Evolutionary conservation across 2,888 invertebrate species (phyloP).

Genomic region (Xestoiulus laeticollis): DNA sequence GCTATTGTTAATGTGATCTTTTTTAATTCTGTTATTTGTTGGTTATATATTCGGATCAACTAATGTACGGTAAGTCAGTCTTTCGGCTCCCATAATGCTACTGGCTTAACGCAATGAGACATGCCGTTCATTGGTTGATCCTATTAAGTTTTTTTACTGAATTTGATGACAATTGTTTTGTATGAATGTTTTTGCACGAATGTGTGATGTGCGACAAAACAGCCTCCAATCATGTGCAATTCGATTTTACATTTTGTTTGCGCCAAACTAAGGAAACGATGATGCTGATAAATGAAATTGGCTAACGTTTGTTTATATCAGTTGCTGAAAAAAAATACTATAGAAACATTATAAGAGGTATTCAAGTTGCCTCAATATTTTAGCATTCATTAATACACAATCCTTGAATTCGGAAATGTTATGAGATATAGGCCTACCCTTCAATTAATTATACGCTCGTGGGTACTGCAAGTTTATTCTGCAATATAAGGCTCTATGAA

Average conservation of each 20-base stretch:
- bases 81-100: not conserved
- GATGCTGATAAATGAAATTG: not conserved
- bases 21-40: conserved; percentile 49
- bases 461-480: not conserved
- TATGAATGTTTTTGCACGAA: conserved; percentile 35
- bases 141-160: conserved; percentile 41
- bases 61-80: not conserved
- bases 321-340: not conserved
- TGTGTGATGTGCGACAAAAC: conserved; percentile 40
- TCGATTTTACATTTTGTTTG: not conserved
- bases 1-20: conserved; percentile 49
- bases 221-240: conserved; percentile 40
- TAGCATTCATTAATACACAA: not conserved
- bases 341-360: not conserved
- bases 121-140: conserved; percentile 23
- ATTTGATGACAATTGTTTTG: conserved; percentile 43
- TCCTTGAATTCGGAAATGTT: not conserved
- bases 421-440: not conserved
- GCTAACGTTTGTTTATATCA: not conserved
- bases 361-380: not conserved
- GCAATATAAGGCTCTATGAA: no score
- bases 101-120: not conserved
- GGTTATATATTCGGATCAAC: conserved; percentile 36
- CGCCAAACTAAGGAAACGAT: not conserved
- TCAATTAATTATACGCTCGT: no score